phyloP scores from a whole-genome alignment of 2,113 vertebrate species.

The Pontoporia blainvillei region DNA sequence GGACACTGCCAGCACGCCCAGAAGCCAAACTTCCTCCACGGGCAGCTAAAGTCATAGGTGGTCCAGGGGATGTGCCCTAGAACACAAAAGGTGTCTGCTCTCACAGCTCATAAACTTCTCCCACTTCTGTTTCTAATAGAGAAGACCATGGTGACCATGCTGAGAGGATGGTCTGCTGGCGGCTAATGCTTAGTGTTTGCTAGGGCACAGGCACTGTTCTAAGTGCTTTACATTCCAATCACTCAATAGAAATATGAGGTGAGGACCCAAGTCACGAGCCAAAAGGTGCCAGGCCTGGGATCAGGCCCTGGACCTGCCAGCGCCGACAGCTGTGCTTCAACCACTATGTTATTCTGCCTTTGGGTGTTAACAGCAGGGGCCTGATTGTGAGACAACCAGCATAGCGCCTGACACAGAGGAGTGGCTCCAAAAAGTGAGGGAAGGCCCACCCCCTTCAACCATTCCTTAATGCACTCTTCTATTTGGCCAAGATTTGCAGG shows the following conservation, averaged over 20 bases:
- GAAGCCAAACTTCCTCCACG: neutral
- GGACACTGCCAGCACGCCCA: too few species aligned
- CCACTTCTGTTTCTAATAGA: neutral
- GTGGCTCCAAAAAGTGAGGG: too few species aligned
- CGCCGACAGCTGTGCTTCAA: fast-evolving
- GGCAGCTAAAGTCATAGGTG: neutral
- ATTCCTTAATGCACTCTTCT: neutral
- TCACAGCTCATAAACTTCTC: neutral
- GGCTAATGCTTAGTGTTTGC: neutral
- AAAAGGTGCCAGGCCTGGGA: too few species aligned
- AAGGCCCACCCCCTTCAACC: neutral
- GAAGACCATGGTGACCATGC: fast-evolving
- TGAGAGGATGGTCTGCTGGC: fast-evolving
- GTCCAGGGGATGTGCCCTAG: neutral
- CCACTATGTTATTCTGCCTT: fast-evolving
- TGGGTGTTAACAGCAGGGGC: neutral
- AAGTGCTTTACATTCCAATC: neutral
- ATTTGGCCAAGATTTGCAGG: too few species aligned
- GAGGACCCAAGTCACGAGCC: neutral
- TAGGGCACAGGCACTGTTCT: neutral
- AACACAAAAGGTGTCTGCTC: neutral
- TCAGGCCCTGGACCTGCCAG: neutral
- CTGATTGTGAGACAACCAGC: neutral
- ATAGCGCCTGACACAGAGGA: too few species aligned
- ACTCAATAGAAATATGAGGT: neutral